phyloP scores from a whole-genome alignment of 2,113 vertebrate genomes.

The Dipodomys stephensi region DNA sequence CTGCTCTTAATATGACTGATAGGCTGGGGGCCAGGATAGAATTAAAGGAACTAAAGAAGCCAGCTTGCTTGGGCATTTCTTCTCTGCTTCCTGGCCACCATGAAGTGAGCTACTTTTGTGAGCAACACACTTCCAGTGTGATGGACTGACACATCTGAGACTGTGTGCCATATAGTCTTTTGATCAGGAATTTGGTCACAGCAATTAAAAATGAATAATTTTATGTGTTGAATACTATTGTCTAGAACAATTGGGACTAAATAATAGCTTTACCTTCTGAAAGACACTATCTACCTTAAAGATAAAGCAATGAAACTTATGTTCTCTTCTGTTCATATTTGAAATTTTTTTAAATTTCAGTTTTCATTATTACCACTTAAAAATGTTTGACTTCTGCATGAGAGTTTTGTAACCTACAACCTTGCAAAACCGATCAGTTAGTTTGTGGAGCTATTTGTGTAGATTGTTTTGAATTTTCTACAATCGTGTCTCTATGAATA shows the following conservation, averaged over 20 bases:
- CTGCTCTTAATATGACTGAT: not conserved
- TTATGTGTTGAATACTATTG: slow-evolving; percentile 19
- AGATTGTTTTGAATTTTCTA: not conserved
- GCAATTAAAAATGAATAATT: not conserved
- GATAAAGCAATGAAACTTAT: not conserved
- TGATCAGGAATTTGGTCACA: no score
- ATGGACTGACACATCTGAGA: not conserved
- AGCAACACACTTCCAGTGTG: not conserved
- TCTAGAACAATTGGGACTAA: not conserved
- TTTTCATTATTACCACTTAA: not conserved
- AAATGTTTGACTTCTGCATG: not conserved
- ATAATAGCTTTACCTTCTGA: slow-evolving; percentile 7
- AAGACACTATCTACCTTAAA: not conserved
- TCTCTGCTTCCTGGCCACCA: not conserved
- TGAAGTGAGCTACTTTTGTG: not conserved
- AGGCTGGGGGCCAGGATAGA: not conserved
- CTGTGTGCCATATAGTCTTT: not conserved
- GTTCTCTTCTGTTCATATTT: not conserved
- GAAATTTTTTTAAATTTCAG: not conserved
- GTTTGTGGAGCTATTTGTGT: not conserved
- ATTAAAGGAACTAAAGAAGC: not conserved
- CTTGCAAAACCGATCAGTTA: not conserved
- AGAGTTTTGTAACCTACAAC: not conserved
- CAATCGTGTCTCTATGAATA: not conserved
- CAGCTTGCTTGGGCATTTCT: not conserved